A percentile compares a stretch with the other conserved stretches of the same genome.
Conservation (phyloP, 2,888 invertebrate species). For the Lydus trimaculatus region DNA sequence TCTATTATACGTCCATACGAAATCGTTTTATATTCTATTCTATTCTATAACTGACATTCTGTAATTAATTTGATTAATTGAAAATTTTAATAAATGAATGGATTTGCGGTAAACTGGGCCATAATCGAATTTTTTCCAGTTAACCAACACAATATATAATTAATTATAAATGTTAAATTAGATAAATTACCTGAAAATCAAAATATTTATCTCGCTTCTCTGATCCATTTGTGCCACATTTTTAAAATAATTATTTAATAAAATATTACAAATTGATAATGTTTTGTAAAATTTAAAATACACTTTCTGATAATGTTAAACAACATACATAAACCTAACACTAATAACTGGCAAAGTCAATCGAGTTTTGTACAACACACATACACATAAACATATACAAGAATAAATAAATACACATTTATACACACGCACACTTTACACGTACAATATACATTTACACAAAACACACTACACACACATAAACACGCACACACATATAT, state of each 20-base stretch:
- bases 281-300: conserved; percentile 15
- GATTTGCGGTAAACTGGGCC: conserved; percentile 26
- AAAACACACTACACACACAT: conserved; percentile 18
- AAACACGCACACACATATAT: not conserved
- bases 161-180: not conserved
- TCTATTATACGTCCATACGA: conserved; percentile 32
- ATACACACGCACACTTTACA: conserved; percentile 15
- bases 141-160: not conserved
- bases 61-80: conserved; percentile 41
- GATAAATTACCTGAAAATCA: conserved; percentile 24
- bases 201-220: conserved; percentile 19
- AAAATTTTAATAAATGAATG: conserved; percentile 31
- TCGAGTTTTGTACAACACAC: conserved; percentile 5
- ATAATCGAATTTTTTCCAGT: conserved; percentile 8
- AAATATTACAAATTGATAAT: not conserved
- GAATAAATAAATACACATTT: conserved; percentile 14
- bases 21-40: conserved; percentile 40
- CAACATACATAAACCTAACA: conserved; percentile 20
- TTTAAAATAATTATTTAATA: not conserved
- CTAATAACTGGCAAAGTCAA: conserved; percentile 5
- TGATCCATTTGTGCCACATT: conserved; percentile 31
- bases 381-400: conserved; percentile 16
- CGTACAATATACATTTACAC: conserved; percentile 14
- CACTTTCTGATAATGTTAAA: conserved; percentile 11
- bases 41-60: conserved; percentile 42